These are phyloP conservation scores for Drosophila nebulosa DNA, from an alignment of 1,140 invertebrate species.

Conservation along the genomic window DNA sequence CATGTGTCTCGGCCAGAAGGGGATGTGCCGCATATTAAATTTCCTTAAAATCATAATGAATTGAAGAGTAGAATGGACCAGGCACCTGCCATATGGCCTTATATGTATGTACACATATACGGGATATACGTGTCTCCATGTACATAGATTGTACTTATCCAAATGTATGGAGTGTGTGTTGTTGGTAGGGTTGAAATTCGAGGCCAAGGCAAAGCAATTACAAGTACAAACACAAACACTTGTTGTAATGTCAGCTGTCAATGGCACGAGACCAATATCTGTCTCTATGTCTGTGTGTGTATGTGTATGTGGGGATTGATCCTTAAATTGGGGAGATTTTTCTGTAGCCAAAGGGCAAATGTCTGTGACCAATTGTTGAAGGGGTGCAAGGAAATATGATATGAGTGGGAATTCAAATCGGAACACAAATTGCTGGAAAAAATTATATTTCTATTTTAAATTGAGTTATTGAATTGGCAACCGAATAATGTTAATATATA, in stretches of 20 bases:
- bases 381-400: neutral
- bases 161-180: neutral
- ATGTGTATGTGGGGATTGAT: slow-evolving; percentile 17
- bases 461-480: neutral
- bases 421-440: neutral
- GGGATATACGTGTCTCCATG: neutral
- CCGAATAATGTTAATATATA: no score
- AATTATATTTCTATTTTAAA: neutral
- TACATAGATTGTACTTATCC: neutral
- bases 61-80: slow-evolving; percentile 16
- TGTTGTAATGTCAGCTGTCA: slow-evolving; percentile 58
- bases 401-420: slow-evolving; percentile 10
- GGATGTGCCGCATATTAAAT: slow-evolving; percentile 36
- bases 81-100: slow-evolving; percentile 9
- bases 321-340: slow-evolving; percentile 21
- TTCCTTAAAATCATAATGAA: slow-evolving; percentile 49
- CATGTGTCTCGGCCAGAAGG: slow-evolving; percentile 15
- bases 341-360: neutral
- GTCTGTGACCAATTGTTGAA: neutral
- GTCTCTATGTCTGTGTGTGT: neutral
- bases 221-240: slow-evolving; percentile 59
- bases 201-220: slow-evolving; percentile 43
- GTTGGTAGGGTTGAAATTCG: slow-evolving; percentile 38
- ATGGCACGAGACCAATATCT: slow-evolving; percentile 36
- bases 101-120: slow-evolving; percentile 10